Base-by-base conservation (phyloP, 2,888 invertebrate species). In the Drosophila monieri region DNA sequence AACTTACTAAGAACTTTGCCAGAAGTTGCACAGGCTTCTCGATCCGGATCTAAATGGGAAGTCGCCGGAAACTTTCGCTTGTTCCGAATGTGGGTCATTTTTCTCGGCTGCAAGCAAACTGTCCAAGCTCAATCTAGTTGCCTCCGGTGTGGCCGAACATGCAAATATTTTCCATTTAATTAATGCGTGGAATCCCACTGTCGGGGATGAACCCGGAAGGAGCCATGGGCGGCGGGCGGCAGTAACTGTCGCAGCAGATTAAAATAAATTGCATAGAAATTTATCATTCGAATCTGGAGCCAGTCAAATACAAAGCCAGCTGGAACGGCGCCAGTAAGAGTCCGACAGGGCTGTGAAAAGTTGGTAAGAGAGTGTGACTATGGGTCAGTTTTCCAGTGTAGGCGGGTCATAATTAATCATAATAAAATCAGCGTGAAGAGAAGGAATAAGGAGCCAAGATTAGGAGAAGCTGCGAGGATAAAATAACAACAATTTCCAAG, bases 111-210 rank as follows among this genome's bases (percentile, higher is more conserved):
- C 85, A 81, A 73, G 37, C 54, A 32, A 78, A 52, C 53, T 71
- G 64, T 57, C 15, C 52, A 15, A 25, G 32, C 30, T 56, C 46
- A 56, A 35, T 59, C 56, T 51, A 21, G 10, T 30, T 23, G 25
- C 39, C 35, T 32, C 9, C 30, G 53, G 14, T 8, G 10, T 35
- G 6, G 39, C 30, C 39, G 25, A 23, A 30, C 39, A 74, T 81
- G 81, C 76, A 84, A 86, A 86, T 84, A 86, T 84, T 86, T 84
- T 80, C 77, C 84, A 78, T 84, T 84, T 84, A 84, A 84, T 84
- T 86, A 84, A 86, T 80, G 83, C 78, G 78, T 80, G 78, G 59
- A 71, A 84, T 75, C 73, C 74, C 66, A 64, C 71, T 67, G 68
- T 25, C 54, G 48, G 37, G 37, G 44, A 51, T 48, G 64, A 12